These are phyloP conservation scores for Anseranas semipalmata DNA, from an alignment of 2,113 vertebrate species.

Conservation along the genomic window DNA sequence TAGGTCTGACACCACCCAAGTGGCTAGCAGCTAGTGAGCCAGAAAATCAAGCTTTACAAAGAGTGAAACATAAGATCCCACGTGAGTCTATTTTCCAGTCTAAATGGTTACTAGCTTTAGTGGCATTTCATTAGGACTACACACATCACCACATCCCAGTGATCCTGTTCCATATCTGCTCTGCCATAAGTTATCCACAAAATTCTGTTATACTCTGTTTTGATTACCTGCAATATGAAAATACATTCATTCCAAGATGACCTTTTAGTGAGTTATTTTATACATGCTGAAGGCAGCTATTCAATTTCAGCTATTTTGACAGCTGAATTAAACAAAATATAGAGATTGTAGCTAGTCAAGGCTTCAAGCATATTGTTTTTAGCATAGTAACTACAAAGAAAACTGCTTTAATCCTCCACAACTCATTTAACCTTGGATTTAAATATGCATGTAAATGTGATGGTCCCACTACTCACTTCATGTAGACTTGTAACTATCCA, in stretches of 20 bases:
- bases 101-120: neutral
- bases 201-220: neutral
- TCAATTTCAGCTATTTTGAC: neutral
- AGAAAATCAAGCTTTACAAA: constrained; percentile 53
- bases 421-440: neutral
- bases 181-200: neutral
- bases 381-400: neutral
- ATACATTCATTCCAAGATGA: neutral
- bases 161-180: neutral
- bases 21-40: constrained; percentile 13
- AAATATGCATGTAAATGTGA: neutral
- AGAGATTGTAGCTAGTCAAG: neutral
- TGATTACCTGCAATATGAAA: constrained; percentile 2
- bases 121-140: constrained; percentile 13
- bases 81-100: constrained; percentile 21
- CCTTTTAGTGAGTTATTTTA: neutral
- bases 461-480: neutral
- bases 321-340: neutral
- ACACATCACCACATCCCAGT: neutral
- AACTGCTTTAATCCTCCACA: neutral
- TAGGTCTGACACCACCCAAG: neutral
- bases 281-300: neutral
- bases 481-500: neutral
- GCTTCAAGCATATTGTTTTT: neutral
- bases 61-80: constrained; percentile 27